These are phyloP conservation scores for Artibeus jamaicensis DNA, from an alignment of 2,797 vertebrate species.

Conservation along the genomic window DNA sequence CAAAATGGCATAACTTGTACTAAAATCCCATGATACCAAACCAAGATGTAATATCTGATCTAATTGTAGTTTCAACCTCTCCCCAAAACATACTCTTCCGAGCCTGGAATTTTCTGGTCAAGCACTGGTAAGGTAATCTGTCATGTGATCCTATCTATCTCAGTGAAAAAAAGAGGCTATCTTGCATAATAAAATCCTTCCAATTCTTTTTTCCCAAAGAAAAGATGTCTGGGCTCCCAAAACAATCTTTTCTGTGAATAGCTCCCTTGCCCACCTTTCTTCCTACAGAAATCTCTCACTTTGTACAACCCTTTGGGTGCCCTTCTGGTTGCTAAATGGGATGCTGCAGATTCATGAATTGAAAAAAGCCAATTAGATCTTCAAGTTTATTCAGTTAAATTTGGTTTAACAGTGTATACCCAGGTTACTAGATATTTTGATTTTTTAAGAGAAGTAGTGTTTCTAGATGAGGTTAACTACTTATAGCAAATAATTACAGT, in stretches of 20 bases:
- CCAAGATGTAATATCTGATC: background rate
- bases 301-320: background rate
- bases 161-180: background rate
- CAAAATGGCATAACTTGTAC: background rate
- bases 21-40: background rate
- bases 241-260: background rate
- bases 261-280: background rate
- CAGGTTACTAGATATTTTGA: background rate
- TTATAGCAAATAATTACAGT: background rate
- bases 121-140: too few species aligned
- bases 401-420: background rate
- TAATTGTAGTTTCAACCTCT: background rate
- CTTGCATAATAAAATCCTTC: background rate
- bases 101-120: background rate
- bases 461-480: background rate
- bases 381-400: background rate
- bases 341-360: background rate
- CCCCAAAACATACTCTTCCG: background rate
- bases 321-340: background rate
- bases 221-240: background rate
- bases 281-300: background rate
- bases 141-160: background rate
- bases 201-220: too few species aligned
- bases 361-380: background rate
- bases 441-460: background rate